Evolutionary conservation across 2,797 vertebrate genomes (phyloP).

Genomic region (Takifugu ocellatus): DNA sequence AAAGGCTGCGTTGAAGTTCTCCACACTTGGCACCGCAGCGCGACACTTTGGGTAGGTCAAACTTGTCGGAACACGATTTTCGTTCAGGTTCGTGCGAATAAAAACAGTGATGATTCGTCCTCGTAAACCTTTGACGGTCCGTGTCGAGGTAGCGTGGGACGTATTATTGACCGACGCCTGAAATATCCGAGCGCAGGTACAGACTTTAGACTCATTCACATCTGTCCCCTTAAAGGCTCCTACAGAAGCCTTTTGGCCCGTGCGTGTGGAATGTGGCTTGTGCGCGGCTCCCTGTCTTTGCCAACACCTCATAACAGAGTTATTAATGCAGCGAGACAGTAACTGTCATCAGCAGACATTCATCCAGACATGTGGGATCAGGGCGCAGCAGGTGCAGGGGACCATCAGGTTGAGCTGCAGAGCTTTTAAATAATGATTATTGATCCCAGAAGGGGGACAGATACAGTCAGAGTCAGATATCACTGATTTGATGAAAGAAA

Average conservation of each 20-base stretch:
- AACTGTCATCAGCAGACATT: not conserved
- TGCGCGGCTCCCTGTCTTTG: not conserved
- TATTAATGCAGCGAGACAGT: constrained; percentile 6
- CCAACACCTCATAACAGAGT: constrained; percentile 8
- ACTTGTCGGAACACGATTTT: not conserved
- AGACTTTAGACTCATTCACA: not conserved
- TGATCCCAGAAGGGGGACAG: no score
- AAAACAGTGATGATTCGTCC: no score
- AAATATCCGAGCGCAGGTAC: not conserved
- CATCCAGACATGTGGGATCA: constrained; percentile 49
- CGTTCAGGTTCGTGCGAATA: no score
- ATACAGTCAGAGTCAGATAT: no score
- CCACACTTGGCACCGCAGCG: not conserved
- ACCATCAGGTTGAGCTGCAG: constrained; percentile 21
- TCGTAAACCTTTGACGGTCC: no score
- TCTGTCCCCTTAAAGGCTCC: not conserved
- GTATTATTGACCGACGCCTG: not conserved
- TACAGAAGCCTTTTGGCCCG: not conserved
- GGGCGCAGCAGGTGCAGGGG: constrained; percentile 44
- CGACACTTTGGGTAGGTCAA: not conserved
- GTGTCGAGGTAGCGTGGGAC: no score
- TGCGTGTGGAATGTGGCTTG: not conserved
- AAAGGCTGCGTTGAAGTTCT: not conserved
- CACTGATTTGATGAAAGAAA: no score
- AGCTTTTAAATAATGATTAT: no score